These are phyloP conservation scores for Aquatica leii DNA, from an alignment of 2,888 invertebrate genomes.

Conservation along the genomic window DNA sequence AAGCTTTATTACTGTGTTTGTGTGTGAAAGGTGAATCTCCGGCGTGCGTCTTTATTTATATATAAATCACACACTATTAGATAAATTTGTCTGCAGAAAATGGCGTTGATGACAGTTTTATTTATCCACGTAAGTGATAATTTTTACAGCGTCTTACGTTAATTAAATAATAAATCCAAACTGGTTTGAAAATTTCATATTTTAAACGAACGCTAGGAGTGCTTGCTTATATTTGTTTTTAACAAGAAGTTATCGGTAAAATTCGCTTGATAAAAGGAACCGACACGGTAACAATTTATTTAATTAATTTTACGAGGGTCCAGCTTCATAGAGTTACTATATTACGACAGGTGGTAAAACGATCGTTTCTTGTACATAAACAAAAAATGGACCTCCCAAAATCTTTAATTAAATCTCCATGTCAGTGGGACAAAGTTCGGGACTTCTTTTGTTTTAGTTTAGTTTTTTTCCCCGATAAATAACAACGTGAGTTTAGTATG, in stretches of 20 bases:
- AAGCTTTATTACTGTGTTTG: conserved; percentile 30
- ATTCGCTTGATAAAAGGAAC: conserved; percentile 6
- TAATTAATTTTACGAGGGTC: conserved; percentile 21
- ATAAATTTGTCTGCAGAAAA: no score
- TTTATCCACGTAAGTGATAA: no score
- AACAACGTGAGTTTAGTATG: neutral
- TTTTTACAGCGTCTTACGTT: no score
- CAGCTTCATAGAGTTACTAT: neutral
- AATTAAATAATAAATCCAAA: no score
- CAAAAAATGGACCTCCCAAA: conserved; percentile 1
- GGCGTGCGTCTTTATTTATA: no score
- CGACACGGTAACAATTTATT: conserved; percentile 15
- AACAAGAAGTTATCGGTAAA: conserved; percentile 5
- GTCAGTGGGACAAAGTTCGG: conserved; percentile 4
- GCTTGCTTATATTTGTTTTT: neutral
- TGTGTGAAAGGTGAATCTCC: conserved; percentile 34
- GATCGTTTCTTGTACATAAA: neutral
- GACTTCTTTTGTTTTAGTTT: neutral
- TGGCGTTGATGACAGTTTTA: no score
- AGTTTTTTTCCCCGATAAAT: conserved; percentile 1
- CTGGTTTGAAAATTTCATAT: neutral
- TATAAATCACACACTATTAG: no score
- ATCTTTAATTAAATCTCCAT: neutral
- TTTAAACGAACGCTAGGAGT: neutral
- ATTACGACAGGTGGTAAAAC: conserved; percentile 17